Evolutionary conservation across 2,113 vertebrate species (phyloP), one percentile per base, ranked within the genome.

Genomic region (Actinemys pallida): DNA sequence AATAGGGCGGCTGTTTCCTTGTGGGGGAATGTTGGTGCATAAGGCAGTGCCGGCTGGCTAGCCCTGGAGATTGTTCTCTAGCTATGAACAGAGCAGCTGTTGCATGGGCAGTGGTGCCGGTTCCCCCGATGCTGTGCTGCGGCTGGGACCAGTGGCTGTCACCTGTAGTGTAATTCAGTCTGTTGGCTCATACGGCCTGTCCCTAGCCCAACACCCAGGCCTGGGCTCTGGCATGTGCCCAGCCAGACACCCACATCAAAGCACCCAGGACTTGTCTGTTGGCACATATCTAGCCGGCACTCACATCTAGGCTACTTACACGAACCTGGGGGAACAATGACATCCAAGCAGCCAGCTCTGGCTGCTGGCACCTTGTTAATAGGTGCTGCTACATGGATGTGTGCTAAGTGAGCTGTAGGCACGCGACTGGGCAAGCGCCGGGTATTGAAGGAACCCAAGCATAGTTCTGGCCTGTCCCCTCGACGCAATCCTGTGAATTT

Each of bases 191-290:
- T 6, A 5, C 11, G 5, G 72, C 5, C 47, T 94, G 95, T 95
- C 94, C 87, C 52, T 85, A 96, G 95, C 94, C 87, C 86, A 76
- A 62, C 75, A 16, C 93, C 84, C 83, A 75, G 31, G 84, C 76
- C 84, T 90, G 31, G 83, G 93, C 86, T 86, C 94, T 97, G 94
- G 96, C 95, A 8, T 27, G 80, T 90, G 75, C 91, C 95, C 93
- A 96, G 96, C 88, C 11, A 96, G 94, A 92, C 89, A 90, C 90
- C 93, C 93, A 90, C 94, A 96, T 94, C 88, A 94, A 96, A 94
- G 91, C 49, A 79, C 45, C 81, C 10, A 69, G 5, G 27, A 78
- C 72, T 92, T 1, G 81, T 76, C 87, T 42, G 4, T 56, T 95
- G 95, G 93, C 69, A n/a, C 47, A 14, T 27, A 25, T 59, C 81